Conservation (phyloP, 2,797 vertebrate species). For the Mastacembelus armatus region DNA sequence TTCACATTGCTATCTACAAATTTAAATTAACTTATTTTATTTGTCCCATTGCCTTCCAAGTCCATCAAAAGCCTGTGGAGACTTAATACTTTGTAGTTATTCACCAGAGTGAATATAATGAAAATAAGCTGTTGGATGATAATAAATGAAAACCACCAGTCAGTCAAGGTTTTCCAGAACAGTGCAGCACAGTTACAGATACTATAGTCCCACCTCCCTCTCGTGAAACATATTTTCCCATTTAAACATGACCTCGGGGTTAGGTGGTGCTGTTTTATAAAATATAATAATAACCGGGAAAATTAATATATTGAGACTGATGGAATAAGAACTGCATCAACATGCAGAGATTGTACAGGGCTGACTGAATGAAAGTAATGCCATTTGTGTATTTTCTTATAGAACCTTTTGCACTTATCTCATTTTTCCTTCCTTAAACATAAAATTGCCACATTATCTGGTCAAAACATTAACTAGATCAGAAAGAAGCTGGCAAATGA, state of each 20-base stretch:
- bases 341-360: not conserved
- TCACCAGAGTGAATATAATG: conserved; percentile 22
- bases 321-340: conserved; percentile 14
- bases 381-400: conserved; percentile 5
- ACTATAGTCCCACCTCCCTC: conserved; percentile 29
- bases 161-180: conserved; percentile 3
- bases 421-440: conserved; percentile 12
- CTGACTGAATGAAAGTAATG: conserved; percentile 4
- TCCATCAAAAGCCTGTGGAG: conserved; percentile 13
- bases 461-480: too few species aligned
- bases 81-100: conserved; percentile 25
- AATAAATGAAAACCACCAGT: conserved; percentile 27
- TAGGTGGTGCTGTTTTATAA: conserved; percentile 19
- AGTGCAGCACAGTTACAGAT: not conserved
- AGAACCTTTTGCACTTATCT: conserved; percentile 3
- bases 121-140: conserved; percentile 26
- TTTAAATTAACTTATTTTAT: conserved; percentile 53
- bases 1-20: conserved; percentile 35
- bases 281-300: not conserved
- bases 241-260: conserved; percentile 37
- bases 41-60: conserved; percentile 14
- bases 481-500: not conserved
- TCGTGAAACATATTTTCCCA: conserved; percentile 34
- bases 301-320: conserved; percentile 19
- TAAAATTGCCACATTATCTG: conserved; percentile 9